Base-by-base conservation (phyloP, 2,113 vertebrate species). In the Conger conger region DNA sequence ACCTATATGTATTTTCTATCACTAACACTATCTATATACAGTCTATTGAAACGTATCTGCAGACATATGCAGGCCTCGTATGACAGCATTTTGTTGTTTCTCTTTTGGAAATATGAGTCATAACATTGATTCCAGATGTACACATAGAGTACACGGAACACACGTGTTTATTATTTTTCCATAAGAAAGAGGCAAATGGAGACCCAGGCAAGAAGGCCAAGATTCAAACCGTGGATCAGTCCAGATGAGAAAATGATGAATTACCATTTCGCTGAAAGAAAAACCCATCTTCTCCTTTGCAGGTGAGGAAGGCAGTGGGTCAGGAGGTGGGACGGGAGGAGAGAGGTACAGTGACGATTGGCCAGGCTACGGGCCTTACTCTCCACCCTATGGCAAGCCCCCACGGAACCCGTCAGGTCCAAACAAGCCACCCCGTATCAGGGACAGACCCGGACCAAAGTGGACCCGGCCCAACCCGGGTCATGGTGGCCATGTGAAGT, bases 261-360 rank as follows among this genome's bases (percentile, higher is more conserved):
- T 50, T 50, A 13, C 11, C 11, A 1, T 45, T 0, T 38, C 23
- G 3, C 57, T 63, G 11, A 27, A 18, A 63, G 53, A 23, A 16
- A 73, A n/a, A 73, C 27, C 57, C 16, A 20, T 78, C 68, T 38
- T 11, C 80, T 6, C 73, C 9, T 50, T 30, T 87, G 15, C 78
- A 94, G 94, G 95, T 91, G 97, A 97, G 81, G 96, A 96, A 0
- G 92, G 93, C 86, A 96, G 96, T 9, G 95, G 95, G 57, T 97
- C 97, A n/a, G 96, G 96, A 33, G 93, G 91, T 3, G 95, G 92
- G 23, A 94, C 94, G 78, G 91, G 87, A 0, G 94, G 93, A 0
- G 96, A 96, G 36, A 93, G 96, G 81, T 96, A 96, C 86, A 96
- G 93, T 11, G 96, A 97, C 35, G 96, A 97, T 79, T 95, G 95